Evolutionary conservation across 1,140 invertebrate genomes (phyloP).

Genomic region (Zaprionus camerounensis): DNA sequence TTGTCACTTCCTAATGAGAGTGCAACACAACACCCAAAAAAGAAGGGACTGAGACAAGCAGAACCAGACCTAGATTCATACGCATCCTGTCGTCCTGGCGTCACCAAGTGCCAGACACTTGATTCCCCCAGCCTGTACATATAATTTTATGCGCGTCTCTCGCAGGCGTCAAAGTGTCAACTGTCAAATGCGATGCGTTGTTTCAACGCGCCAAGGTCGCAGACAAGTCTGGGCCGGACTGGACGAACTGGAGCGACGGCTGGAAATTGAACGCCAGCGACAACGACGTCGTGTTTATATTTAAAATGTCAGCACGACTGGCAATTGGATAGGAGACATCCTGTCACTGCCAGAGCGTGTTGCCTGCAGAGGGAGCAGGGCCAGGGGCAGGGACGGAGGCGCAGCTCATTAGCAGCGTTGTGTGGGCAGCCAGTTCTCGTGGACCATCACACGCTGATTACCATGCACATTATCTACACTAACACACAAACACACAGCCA

Average conservation of each 20-base stretch:
- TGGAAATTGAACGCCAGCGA: slow-evolving; percentile 66
- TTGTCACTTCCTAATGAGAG: slow-evolving; percentile 78
- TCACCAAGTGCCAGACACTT: slow-evolving; percentile 70
- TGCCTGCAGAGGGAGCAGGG: background rate
- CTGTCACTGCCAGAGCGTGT: slow-evolving; percentile 35
- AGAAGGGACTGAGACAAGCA: slow-evolving; percentile 7
- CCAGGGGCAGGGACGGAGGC: background rate
- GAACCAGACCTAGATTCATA: slow-evolving; percentile 32
- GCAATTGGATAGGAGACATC: slow-evolving; percentile 69
- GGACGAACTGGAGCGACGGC: slow-evolving; percentile 28
- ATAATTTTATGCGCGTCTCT: slow-evolving; percentile 73
- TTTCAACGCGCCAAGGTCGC: slow-evolving; percentile 66
- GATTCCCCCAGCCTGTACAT: slow-evolving; percentile 61
- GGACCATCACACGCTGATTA: slow-evolving; percentile 65
- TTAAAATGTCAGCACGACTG: slow-evolving; percentile 70
- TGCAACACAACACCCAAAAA: slow-evolving; percentile 68
- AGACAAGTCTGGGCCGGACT: slow-evolving; percentile 40
- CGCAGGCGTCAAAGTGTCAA: slow-evolving; percentile 68
- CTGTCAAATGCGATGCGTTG: slow-evolving; percentile 62
- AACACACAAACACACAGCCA: slow-evolving; percentile 14
- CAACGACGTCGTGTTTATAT: slow-evolving; percentile 68
- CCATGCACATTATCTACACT: slow-evolving; percentile 45
- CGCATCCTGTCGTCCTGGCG: slow-evolving; percentile 58
- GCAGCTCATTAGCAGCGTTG: slow-evolving; percentile 62
- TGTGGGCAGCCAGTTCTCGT: slow-evolving; percentile 57